Base-by-base conservation (phyloP, 1,140 invertebrate species). In the Zaprionus vittiger region DNA sequence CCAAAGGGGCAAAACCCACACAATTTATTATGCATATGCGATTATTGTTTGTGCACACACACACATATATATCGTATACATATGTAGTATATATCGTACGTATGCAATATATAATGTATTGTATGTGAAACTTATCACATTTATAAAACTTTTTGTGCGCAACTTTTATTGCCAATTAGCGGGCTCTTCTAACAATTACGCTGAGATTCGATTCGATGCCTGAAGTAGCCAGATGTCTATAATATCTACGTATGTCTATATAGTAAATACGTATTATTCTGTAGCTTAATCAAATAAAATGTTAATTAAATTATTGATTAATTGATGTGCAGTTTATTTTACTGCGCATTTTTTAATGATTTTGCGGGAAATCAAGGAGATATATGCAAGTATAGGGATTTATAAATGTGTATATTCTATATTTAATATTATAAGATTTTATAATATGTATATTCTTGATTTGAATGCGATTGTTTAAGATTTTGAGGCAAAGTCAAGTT, bases 91-190 rank as follows among this genome's bases (percentile, higher is more conserved):
- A 26, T 69, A 54, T 37, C n/a, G 31, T 41, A 37, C 14, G 5
- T 52, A 52, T 24, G 20, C 20, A 4, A 24, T 68, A 55, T 26
- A 47, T 59, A 44, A 57, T 57, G 44, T 28, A 67, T 67, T 55
- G 5, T 26, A 67, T 67, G 22, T 28, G 22, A 57, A 56, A 38
- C 15, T 67, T 47, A 49, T 34, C 38, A 20, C 28, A 60, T 60
- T 49, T 52, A 31, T 17, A 34, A n/a, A 68, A 37, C 4, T 11
- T 34, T 57, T 70, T 28, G 14, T 31, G 24, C 26, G 54, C 26
- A 56, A 56, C 14, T 63, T 71, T 56, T 64, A 71, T 71, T 56
- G 52, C 22, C 68, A 71, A 71, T 71, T 71, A 71, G 59, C 59
- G 12, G 20, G 5, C 5, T n/a, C 24, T n/a, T 15, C 14, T 6